Conservation (phyloP, 2,113 vertebrate species). For the Apus apus region DNA sequence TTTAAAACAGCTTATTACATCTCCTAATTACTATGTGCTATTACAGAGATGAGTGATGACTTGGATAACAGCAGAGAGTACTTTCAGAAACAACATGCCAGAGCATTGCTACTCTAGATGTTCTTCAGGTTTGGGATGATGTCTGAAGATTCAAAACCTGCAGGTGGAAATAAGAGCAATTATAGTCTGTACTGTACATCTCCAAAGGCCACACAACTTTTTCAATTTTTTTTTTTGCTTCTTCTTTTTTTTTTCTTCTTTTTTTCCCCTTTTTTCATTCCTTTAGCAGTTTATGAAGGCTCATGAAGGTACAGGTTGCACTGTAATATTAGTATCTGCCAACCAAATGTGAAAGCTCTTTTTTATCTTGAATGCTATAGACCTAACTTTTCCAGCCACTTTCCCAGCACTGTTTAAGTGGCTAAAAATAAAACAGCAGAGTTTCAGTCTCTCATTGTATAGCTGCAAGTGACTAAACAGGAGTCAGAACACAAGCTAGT, state of each 20-base stretch:
- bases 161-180: accelerated
- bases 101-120: background rate
- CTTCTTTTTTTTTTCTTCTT: too few relatives aligned
- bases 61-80: background rate
- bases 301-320: background rate
- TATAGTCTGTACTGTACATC: background rate
- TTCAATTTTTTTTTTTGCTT: background rate
- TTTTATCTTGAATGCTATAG: background rate
- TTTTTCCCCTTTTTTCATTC: background rate
- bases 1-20: background rate
- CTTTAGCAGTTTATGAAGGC: background rate
- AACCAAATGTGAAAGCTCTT: background rate
- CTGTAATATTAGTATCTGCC: background rate
- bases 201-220: background rate
- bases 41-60: background rate
- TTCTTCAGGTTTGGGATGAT: background rate
- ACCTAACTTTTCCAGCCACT: background rate
- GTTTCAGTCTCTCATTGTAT: background rate
- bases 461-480: background rate
- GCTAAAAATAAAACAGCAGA: background rate
- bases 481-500: background rate
- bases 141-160: background rate
- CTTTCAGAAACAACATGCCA: background rate
- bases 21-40: background rate
- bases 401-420: background rate